Evolutionary conservation across 2,797 vertebrate species (phyloP), one percentile per base, ranked within the genome.

Genomic region (Mallotus villosus): DNA sequence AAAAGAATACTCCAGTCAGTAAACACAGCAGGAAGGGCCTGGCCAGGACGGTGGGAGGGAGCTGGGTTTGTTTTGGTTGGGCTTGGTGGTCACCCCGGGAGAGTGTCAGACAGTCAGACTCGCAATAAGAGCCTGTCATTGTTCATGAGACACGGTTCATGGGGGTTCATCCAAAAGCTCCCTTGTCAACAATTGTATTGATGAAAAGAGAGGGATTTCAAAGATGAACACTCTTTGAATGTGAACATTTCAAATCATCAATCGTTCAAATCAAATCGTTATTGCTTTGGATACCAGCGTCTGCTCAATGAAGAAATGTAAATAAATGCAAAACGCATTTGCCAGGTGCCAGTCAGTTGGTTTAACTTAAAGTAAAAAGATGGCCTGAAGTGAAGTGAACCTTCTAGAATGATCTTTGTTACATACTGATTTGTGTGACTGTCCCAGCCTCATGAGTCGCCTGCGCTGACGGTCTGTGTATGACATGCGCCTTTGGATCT

Each of bases 401-500:
- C 41, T 3, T 37, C 34, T 46, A 14, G 41, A 46, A 46, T 46
- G 41, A 46, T 46, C 9, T 46, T 46, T 46, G 51, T 55, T 41
- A 75, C 82, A 64, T 19, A 85, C 84, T 14, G 51, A 59, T 62
- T 64, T 73, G 32, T 73, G 73, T 19, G 78, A 71, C 61, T 29
- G 60, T 46, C 70, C 74, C 27, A 61, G 70, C 66, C 51, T 74
- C 68, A 61, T 74, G 46, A 85, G 78, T 16, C 71, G 73, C 64
- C 59, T 81, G 68, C 76, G 73, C 64, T 92, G 89, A 34, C 86
- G 80, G 1, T 74, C 57, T 0, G 84, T 19, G 19, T 89, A 94
- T 2, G 75, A 83, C 1, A 78, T 83, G 17, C 85, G 88, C 65
- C 81, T 92, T 51, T 83, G 87, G 22, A 96, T 58, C 57, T 91